Conservation (phyloP, 2,888 invertebrate species). For the Ophraella communa region DNA sequence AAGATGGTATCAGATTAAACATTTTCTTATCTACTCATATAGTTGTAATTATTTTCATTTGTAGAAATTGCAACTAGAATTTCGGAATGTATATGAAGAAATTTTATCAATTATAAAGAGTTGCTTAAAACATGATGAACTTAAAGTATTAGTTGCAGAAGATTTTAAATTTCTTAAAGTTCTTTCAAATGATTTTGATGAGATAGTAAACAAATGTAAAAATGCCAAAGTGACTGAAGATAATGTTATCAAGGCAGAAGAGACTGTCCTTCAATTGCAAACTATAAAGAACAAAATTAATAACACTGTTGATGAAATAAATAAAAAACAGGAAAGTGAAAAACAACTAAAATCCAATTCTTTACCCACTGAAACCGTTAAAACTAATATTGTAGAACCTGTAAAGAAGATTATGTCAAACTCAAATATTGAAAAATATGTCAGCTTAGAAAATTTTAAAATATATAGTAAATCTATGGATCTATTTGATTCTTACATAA, state of each 20-base stretch:
- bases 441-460: constrained; percentile 63
- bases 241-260: constrained; percentile 66
- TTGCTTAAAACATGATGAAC: constrained; percentile 39
- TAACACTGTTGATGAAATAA: constrained; percentile 60
- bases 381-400: constrained; percentile 3
- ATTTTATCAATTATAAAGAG: constrained; percentile 60
- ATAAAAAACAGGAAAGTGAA: constrained; percentile 51
- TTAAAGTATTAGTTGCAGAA: constrained; percentile 46
- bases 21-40: too few relatives aligned
- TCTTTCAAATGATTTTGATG: constrained; percentile 60
- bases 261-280: constrained; percentile 44
- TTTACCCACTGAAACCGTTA: background rate
- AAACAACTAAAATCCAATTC: constrained; percentile 24
- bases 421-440: constrained; percentile 55
- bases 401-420: background rate
- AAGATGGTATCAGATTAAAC: too few relatives aligned
- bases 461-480: constrained; percentile 66
- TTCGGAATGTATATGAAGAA: constrained; percentile 65
- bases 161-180: constrained; percentile 59
- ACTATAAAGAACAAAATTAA: constrained; percentile 61
- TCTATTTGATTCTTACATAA: constrained; percentile 67
- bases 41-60: background rate
- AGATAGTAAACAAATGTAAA: constrained; percentile 61
- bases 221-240: constrained; percentile 60
- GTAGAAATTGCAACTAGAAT: constrained; percentile 63